Percentiles rank a stretch among this genome's conserved stretches.
Conservation (phyloP, 2,113 vertebrate species). For the Scomber scombrus region DNA sequence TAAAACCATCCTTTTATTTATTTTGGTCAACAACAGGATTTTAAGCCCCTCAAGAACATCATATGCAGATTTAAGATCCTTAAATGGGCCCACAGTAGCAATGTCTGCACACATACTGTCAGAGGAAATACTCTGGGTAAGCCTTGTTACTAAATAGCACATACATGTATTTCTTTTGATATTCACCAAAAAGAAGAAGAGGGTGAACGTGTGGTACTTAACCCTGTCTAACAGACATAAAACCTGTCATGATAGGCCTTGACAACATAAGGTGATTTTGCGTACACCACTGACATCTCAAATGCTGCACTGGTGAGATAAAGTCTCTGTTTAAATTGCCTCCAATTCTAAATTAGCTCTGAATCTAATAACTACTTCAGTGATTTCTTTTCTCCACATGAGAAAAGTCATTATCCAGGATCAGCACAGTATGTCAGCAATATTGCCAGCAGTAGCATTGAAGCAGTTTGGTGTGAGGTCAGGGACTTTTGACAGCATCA, state of each 20-base stretch:
- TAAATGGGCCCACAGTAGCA: background rate
- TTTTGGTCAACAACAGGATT: too few species aligned
- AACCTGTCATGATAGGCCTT: constrained; percentile 14
- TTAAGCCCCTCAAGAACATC: background rate
- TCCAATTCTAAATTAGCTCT: constrained; percentile 61
- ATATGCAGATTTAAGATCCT: background rate
- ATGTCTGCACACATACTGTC: background rate
- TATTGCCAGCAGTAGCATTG: constrained; percentile 24
- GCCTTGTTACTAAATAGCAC: background rate
- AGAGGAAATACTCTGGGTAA: background rate
- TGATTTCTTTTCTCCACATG: constrained; percentile 61
- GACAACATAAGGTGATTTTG: constrained; percentile 42
- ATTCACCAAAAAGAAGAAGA: background rate
- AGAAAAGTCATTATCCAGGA: constrained; percentile 63
- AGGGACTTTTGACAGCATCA: constrained; percentile 29
- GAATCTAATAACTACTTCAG: constrained; percentile 58
- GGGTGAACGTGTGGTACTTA: constrained; percentile 32
- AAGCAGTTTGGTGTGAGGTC: constrained; percentile 44
- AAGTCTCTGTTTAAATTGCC: constrained; percentile 50
- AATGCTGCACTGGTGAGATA: constrained; percentile 53
- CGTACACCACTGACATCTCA: constrained; percentile 33
- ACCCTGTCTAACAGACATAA: constrained; percentile 38
- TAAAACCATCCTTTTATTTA: too few species aligned
- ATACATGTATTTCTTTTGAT: constrained; percentile 1
- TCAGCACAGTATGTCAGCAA: constrained; percentile 60